Conservation (phyloP, 2,888 invertebrate genomes). For the Drepanosiphum platanoidis region DNA sequence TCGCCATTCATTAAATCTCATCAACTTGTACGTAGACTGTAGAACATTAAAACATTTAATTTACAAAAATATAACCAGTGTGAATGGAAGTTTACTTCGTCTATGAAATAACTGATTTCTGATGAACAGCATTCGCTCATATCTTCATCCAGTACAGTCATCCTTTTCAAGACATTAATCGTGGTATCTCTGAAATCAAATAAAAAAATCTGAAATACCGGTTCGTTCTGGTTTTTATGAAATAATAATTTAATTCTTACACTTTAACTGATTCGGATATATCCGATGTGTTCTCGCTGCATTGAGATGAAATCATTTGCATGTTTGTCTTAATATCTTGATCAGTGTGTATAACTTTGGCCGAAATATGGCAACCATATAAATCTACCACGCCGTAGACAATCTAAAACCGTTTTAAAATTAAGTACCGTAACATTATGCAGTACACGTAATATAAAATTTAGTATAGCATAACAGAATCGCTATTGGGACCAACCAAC, state of each 20-base stretch:
- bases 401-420: slow-evolving; percentile 70
- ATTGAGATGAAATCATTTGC: slow-evolving; percentile 50
- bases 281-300: slow-evolving; percentile 54
- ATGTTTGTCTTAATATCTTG: slow-evolving; percentile 42
- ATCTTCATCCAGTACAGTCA: slow-evolving; percentile 59
- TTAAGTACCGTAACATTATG: too few relatives aligned
- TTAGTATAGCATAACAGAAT: too few relatives aligned
- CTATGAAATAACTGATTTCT: slow-evolving; percentile 59
- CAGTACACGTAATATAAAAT: too few relatives aligned
- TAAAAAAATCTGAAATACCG: neutral
- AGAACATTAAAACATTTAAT: neutral
- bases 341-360: slow-evolving; percentile 55
- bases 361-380: slow-evolving; percentile 74
- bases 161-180: slow-evolving; percentile 58
- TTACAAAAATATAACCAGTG: neutral
- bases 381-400: slow-evolving; percentile 95
- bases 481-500: too few relatives aligned
- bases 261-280: slow-evolving; percentile 60
- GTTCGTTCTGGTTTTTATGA: neutral
- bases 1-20: slow-evolving; percentile 73
- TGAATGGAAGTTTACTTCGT: slow-evolving; percentile 33
- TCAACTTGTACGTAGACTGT: slow-evolving; percentile 60
- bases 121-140: slow-evolving; percentile 61
- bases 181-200: slow-evolving; percentile 54
- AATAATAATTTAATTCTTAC: slow-evolving; percentile 6